Conservation (phyloP, 2,113 vertebrate genomes). For the Hipposideros armiger region DNA sequence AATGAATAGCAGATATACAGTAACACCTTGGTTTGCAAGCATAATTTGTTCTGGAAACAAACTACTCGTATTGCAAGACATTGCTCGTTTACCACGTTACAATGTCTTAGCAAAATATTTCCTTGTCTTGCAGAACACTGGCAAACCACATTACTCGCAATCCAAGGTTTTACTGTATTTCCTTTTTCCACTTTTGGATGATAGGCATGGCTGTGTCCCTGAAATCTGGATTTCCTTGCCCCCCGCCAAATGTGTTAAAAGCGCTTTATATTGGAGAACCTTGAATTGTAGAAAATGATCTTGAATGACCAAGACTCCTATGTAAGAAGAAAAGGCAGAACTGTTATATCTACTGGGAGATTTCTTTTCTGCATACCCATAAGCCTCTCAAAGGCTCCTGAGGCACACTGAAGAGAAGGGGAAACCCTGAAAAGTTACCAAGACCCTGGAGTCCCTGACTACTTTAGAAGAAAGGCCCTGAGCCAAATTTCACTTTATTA, state of each 20-base stretch:
- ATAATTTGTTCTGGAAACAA: too few species aligned
- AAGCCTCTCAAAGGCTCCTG: not conserved
- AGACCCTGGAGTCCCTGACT: not conserved
- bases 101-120: too few species aligned
- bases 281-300: not conserved
- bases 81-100: too few species aligned
- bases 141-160: too few species aligned
- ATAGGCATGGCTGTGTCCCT: not conserved
- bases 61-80: too few species aligned
- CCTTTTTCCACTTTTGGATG: not conserved
- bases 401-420: not conserved
- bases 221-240: not conserved
- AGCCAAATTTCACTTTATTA: not conserved
- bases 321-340: not conserved
- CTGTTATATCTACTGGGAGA: not conserved
- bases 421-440: not conserved
- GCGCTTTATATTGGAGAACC: not conserved
- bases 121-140: too few species aligned
- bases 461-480: not conserved
- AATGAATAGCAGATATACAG: not conserved
- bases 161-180: not conserved
- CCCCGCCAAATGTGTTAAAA: not conserved
- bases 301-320: not conserved
- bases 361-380: not conserved
- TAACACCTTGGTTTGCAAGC: too few species aligned